These are phyloP conservation scores for Chelonus formosanus DNA, from an alignment of 2,888 invertebrate species.

Conservation along the genomic window DNA sequence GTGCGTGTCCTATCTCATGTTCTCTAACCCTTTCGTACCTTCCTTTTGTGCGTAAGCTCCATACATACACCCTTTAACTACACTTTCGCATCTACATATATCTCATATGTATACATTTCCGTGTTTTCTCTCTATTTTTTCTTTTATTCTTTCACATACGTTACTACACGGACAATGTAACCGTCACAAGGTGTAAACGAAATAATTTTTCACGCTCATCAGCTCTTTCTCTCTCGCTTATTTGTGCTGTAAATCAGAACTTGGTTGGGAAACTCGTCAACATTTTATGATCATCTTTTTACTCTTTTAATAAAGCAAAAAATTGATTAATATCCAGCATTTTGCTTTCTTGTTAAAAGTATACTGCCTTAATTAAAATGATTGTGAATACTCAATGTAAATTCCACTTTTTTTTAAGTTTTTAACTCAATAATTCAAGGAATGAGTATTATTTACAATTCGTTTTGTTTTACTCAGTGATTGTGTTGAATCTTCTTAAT, in stretches of 20 bases:
- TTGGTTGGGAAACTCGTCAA: too few relatives aligned
- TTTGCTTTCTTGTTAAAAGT: too few relatives aligned
- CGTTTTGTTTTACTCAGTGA: constrained; percentile 3
- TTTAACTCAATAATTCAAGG: neutral
- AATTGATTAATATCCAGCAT: too few relatives aligned
- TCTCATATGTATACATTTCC: neutral
- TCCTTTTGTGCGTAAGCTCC: too few relatives aligned
- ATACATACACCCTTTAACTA: too few relatives aligned
- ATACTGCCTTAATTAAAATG: too few relatives aligned
- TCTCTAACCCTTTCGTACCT: too few relatives aligned
- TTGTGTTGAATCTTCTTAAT: constrained; percentile 7
- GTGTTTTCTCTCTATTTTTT: neutral
- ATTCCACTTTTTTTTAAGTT: neutral
- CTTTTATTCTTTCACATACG: neutral
- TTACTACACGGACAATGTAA: constrained; percentile 11
- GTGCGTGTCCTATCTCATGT: too few relatives aligned
- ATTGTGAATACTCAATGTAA: too few relatives aligned
- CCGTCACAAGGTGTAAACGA: constrained; percentile 20
- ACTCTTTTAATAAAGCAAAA: too few relatives aligned
- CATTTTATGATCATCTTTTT: too few relatives aligned
- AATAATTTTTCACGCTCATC: constrained; percentile 20
- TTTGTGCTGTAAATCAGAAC: neutral
- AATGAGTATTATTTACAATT: constrained; percentile 1
- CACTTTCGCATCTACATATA: neutral
- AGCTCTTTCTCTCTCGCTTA: neutral